phyloP scores from a whole-genome alignment of 2,797 vertebrate genomes.

The Xiphophorus birchmanni region DNA sequence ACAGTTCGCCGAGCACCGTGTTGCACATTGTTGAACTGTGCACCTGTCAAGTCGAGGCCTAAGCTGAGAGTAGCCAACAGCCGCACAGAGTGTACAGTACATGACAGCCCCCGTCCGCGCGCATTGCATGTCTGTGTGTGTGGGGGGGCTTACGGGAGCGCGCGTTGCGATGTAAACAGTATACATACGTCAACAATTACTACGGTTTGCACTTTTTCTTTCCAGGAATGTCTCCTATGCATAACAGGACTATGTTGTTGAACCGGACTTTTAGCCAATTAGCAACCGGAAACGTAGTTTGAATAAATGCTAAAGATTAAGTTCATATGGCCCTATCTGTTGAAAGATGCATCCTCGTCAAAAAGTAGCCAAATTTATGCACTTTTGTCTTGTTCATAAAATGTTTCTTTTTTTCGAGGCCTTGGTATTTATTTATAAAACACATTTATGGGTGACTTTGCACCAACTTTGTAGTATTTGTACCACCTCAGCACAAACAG shows the following conservation, averaged over 20 bases:
- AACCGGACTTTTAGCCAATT: not conserved
- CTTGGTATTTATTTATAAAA: not conserved
- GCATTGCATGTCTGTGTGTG: conserved; percentile 11
- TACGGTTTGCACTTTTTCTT: not conserved
- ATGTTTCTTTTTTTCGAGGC: not conserved
- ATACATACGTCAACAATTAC: conserved; percentile 9
- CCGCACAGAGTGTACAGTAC: conserved; percentile 68
- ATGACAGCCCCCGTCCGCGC: conserved; percentile 65
- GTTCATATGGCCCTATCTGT: not conserved
- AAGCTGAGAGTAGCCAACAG: conserved; percentile 58
- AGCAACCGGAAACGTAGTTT: not conserved
- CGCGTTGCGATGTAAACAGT: conserved; percentile 61
- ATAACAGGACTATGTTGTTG: not conserved
- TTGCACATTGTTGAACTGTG: conserved; percentile 74
- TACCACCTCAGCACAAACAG: not conserved
- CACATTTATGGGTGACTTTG: not conserved
- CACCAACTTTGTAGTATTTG: not conserved
- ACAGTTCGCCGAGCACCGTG: conserved; percentile 55
- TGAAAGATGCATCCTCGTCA: not conserved
- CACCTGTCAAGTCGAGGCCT: conserved; percentile 82
- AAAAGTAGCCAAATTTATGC: not conserved
- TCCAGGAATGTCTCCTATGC: not conserved
- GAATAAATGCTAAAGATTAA: not conserved
- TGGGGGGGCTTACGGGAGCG: conserved; percentile 54
- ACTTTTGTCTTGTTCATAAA: not conserved